Percentiles rank a stretch among this genome's conserved stretches.
Evolutionary conservation across 2,888 invertebrate genomes (phyloP).

Genomic region (Eilema sororculum): DNA sequence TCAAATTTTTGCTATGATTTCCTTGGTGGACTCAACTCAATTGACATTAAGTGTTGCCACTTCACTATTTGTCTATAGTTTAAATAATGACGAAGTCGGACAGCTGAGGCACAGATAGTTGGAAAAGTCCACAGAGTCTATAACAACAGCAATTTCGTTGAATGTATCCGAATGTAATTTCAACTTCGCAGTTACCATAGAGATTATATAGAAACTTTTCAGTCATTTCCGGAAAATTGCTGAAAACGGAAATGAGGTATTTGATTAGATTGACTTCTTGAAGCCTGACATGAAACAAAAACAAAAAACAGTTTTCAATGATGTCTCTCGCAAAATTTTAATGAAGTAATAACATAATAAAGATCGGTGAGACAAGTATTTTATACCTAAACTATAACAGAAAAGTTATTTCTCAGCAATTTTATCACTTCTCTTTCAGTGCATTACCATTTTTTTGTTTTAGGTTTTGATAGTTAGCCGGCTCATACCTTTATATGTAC

Average conservation of each 20-base stretch:
- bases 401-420: slow-evolving; percentile 25
- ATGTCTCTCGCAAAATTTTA: slow-evolving; percentile 81
- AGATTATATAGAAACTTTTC: slow-evolving; percentile 29
- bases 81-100: not conserved
- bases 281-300: slow-evolving; percentile 76
- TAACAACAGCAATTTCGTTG: not conserved
- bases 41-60: slow-evolving; percentile 47
- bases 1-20: slow-evolving; percentile 32
- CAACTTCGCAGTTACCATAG: not conserved
- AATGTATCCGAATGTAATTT: slow-evolving; percentile 22
- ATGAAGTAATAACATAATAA: slow-evolving; percentile 73
- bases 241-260: slow-evolving; percentile 53
- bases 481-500: slow-evolving; percentile 42
- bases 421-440: slow-evolving; percentile 53
- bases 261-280: slow-evolving; percentile 56
- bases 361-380: slow-evolving; percentile 62
- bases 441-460: slow-evolving; percentile 62
- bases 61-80: slow-evolving; percentile 34
- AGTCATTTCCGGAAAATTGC: slow-evolving; percentile 31
- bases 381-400: slow-evolving; percentile 18
- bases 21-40: slow-evolving; percentile 29
- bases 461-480: slow-evolving; percentile 66
- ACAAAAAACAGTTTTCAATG: slow-evolving; percentile 82
- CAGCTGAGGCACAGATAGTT: not conserved
- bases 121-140: not conserved